phyloP scores from a whole-genome alignment of 2,888 invertebrate genomes.

The Cepaea hortensis region DNA sequence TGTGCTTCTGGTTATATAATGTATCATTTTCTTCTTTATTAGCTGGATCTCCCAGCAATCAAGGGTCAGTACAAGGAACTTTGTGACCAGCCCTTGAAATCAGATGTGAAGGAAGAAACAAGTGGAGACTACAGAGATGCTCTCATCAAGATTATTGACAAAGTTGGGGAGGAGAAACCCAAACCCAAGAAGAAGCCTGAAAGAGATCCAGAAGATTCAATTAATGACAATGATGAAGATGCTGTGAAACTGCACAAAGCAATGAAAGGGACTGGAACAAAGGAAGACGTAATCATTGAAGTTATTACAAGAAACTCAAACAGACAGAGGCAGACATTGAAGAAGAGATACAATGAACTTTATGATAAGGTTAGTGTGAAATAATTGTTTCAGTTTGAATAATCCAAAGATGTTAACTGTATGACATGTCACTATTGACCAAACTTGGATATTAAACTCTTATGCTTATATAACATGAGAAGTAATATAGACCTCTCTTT shows the following conservation, averaged over 20 bases:
- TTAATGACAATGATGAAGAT: constrained; percentile 55
- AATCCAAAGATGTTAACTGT: too few relatives aligned
- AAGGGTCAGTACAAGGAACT: constrained; percentile 73
- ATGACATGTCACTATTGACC: too few relatives aligned
- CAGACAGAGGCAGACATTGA: constrained; percentile 67
- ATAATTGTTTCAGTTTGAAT: not conserved
- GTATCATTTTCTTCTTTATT: constrained; percentile 48
- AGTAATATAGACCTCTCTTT: too few relatives aligned
- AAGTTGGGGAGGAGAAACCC: constrained; percentile 47
- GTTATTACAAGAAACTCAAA: constrained; percentile 65
- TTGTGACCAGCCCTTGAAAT: constrained; percentile 72
- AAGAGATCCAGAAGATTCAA: constrained; percentile 6
- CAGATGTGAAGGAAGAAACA: constrained; percentile 72
- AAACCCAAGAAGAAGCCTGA: constrained; percentile 8
- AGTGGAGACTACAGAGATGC: constrained; percentile 74
- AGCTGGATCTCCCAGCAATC: constrained; percentile 76
- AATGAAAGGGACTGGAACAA: constrained; percentile 72
- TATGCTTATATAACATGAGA: too few relatives aligned
- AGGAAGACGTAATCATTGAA: constrained; percentile 66
- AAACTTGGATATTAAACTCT: too few relatives aligned
- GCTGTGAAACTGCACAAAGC: constrained; percentile 70
- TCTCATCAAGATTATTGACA: constrained; percentile 67
- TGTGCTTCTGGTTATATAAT: too few relatives aligned
- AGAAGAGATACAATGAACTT: constrained; percentile 50
- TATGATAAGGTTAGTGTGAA: constrained; percentile 29